phyloP scores from a whole-genome alignment of 2,888 invertebrate species.

The Cecidostiba fungosa region DNA sequence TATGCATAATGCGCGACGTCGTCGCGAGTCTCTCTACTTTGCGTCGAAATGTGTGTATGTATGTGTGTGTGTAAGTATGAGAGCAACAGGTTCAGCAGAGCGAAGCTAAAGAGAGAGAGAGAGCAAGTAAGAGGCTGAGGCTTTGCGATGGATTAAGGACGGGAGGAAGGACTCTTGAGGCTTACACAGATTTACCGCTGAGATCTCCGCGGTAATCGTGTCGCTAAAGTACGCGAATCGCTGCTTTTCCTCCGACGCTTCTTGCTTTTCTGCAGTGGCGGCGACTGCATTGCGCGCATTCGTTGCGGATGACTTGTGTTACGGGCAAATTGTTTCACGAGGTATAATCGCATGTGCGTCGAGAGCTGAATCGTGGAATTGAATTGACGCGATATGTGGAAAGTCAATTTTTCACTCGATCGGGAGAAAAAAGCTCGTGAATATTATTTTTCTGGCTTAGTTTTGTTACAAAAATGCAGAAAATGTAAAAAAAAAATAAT shows the following conservation, averaged over 20 bases:
- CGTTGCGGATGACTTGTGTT: background rate
- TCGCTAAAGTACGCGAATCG: constrained; percentile 50
- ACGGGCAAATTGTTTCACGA: constrained; percentile 28
- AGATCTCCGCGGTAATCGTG: constrained; percentile 62
- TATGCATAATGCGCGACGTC: constrained; percentile 44
- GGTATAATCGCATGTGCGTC: background rate
- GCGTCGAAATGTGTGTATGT: background rate
- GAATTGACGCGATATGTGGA: constrained; percentile 1
- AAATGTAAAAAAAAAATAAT: background rate
- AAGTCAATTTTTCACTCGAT: constrained; percentile 18
- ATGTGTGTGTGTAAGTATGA: background rate
- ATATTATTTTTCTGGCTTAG: constrained; percentile 1
- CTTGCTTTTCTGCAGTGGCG: background rate
- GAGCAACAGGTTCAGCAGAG: constrained; percentile 58
- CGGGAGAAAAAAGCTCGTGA: background rate
- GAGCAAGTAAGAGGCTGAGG: constrained; percentile 68
- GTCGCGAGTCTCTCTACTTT: background rate
- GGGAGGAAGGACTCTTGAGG: constrained; percentile 69
- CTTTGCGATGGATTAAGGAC: constrained; percentile 76
- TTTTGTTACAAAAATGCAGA: background rate
- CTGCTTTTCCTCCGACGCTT: constrained; percentile 24
- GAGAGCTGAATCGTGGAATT: background rate
- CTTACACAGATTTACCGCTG: constrained; percentile 70
- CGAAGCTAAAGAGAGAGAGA: background rate
- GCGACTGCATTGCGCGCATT: background rate